Percentiles rank a stretch among this genome's conserved stretches.
These are phyloP conservation scores for Pseudochirops cupreus DNA, from an alignment of 2,797 vertebrate genomes.

Conservation along the genomic window DNA sequence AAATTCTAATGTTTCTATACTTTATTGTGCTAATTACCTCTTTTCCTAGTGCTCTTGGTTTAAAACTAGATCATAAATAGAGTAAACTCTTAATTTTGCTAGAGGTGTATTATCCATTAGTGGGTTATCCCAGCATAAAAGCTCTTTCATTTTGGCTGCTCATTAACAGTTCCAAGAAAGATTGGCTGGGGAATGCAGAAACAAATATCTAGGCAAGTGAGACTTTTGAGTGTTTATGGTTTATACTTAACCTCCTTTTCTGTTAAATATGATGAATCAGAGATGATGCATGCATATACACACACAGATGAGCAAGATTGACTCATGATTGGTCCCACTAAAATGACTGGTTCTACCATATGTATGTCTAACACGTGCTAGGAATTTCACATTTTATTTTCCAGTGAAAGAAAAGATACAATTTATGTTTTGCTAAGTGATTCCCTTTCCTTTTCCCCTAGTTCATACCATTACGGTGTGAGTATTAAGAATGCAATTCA, in stretches of 20 bases:
- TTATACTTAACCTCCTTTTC: neutral
- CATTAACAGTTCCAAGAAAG: constrained; percentile 48
- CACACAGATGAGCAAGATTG: neutral
- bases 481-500: neutral
- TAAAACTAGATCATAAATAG: constrained; percentile 39
- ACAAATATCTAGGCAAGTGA: neutral
- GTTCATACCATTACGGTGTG: neutral
- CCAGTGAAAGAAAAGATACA: neutral
- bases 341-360: neutral
- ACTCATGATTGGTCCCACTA: neutral
- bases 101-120: neutral
- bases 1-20: constrained; percentile 34
- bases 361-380: neutral
- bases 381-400: neutral
- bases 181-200: neutral
- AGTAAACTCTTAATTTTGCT: constrained; percentile 35
- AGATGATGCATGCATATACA: neutral
- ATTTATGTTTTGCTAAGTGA: neutral
- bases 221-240: neutral
- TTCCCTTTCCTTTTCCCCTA: neutral
- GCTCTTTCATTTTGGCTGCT: constrained; percentile 34
- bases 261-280: neutral
- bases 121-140: constrained; percentile 25
- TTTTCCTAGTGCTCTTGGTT: constrained; percentile 48
- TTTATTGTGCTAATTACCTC: constrained; percentile 22